A percentile compares a stretch with the other conserved stretches of the same genome.
Conservation (phyloP, 2,113 vertebrate genomes). For the Gracilinanus agilis region DNA sequence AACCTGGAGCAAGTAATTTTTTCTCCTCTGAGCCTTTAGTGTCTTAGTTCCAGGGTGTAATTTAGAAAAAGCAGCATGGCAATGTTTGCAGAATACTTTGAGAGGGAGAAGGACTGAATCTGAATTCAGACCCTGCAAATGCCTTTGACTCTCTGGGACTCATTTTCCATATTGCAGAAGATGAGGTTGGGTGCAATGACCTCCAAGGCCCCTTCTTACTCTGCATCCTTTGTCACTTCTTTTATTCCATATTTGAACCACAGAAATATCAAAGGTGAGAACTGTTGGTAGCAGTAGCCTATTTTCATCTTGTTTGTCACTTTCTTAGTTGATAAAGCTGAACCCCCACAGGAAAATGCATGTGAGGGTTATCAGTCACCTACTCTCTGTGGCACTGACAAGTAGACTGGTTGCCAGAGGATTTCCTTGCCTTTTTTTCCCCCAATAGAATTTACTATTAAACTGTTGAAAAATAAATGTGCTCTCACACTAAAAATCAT, state of each 20-base stretch:
- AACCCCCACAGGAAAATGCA: neutral
- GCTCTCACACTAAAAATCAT: neutral
- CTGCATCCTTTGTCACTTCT: neutral
- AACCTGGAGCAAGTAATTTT: neutral
- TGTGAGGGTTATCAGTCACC: neutral
- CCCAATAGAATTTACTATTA: neutral
- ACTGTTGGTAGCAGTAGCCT: neutral
- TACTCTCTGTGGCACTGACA: neutral
- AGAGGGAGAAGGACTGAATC: neutral
- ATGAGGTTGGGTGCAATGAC: neutral
- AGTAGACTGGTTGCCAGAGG: neutral
- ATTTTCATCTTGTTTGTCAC: neutral
- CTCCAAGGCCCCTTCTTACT: neutral
- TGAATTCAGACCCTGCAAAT: neutral
- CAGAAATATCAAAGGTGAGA: neutral
- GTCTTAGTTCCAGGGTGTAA: neutral
- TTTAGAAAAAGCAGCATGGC: neutral
- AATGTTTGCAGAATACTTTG: neutral
- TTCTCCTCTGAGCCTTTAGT: neutral
- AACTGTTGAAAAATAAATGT: neutral
- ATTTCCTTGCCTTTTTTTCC: neutral
- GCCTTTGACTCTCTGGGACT: too few species aligned
- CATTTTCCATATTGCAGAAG: too few species aligned
- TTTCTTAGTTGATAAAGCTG: neutral
- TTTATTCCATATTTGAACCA: neutral